Conservation (phyloP, 1,140 invertebrate genomes). For the Drosophila varians region DNA sequence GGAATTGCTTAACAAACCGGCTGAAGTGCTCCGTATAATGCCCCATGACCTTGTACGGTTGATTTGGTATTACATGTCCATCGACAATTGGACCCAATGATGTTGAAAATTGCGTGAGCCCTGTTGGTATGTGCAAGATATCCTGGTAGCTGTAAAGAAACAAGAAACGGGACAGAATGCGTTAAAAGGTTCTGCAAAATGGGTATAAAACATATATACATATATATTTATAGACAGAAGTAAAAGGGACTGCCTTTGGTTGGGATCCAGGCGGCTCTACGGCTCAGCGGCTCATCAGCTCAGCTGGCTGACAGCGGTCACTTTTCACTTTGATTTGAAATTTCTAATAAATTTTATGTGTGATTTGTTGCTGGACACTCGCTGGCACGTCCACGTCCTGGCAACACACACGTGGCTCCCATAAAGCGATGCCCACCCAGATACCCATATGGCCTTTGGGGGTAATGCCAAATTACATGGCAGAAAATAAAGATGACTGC, state of each 20-base stretch:
- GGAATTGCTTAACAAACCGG: constrained; percentile 82
- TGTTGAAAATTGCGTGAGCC: constrained; percentile 87
- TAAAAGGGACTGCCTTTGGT: constrained; percentile 1
- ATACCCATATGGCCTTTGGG: constrained; percentile 62
- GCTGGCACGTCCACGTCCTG: constrained; percentile 24
- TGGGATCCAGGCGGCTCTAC: constrained; percentile 8
- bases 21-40: constrained; percentile 89
- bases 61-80: constrained; percentile 91
- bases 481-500: constrained; percentile 16
- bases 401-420: constrained; percentile 47
- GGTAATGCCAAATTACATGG: constrained; percentile 10
- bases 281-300: not conserved
- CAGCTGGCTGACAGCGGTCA: constrained; percentile 64
- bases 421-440: constrained; percentile 62
- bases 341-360: constrained; percentile 81
- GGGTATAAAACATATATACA: constrained; percentile 55
- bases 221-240: constrained; percentile 4
- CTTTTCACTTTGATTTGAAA: constrained; percentile 79
- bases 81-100: constrained; percentile 93
- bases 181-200: constrained; percentile 60
- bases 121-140: constrained; percentile 88
- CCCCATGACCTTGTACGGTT: constrained; percentile 89
- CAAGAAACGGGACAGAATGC: constrained; percentile 57
- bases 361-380: constrained; percentile 60
- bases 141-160: constrained; percentile 86